Evolutionary conservation across 2,888 invertebrate genomes (phyloP), one percentile per base, ranked within the genome.

Genomic region (Acanthococcus lagerstroemiae): DNA sequence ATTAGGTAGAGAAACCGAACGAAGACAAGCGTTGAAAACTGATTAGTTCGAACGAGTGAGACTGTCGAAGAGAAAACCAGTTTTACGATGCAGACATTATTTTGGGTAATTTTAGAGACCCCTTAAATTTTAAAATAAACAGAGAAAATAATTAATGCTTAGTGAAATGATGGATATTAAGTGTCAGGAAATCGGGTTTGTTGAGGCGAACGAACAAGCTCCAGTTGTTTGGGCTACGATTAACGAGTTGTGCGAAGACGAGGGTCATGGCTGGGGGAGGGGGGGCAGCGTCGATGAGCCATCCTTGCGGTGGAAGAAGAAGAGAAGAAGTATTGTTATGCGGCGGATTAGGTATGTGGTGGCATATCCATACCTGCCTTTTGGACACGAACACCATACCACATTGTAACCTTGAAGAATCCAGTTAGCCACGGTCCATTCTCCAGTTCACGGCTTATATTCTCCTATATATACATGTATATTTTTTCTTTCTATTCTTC

Each of bases 361-460:
- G 54, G 63, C 63, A 63, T 63, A 63, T 63, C 63, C 63, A 63
- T 63, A 63, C 63, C 63, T 63, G 63, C 63, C 54, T 63, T 52
- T 54, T 63, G 52, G 63, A 63, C 63, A 54, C 63, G 63, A 54
- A 63, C 63, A 50, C 50, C 50, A 63, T 37, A 54, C 63, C 63
- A 63, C 63, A 63, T 66, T 50, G 66, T 66, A 66, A 57, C 66
- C 66, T 66, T 66, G 66, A 66, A 66, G 55, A 66, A 66, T 66
- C 66, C 66, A 66, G 66, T 66, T 66, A 66, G 66, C 66, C 66
- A 66, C 56, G 66, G 66, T 66, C 66, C 56, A 66, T 66, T 66
- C 55, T 66, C 56, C 66, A 50, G 55, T 55, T 55, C 55, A 55
- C 45, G 65, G 65, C 55, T 65, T 45, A 55, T 65, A 54, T 54